Conservation (phyloP, 2,888 invertebrate genomes). For the Plagiodera versicolora region DNA sequence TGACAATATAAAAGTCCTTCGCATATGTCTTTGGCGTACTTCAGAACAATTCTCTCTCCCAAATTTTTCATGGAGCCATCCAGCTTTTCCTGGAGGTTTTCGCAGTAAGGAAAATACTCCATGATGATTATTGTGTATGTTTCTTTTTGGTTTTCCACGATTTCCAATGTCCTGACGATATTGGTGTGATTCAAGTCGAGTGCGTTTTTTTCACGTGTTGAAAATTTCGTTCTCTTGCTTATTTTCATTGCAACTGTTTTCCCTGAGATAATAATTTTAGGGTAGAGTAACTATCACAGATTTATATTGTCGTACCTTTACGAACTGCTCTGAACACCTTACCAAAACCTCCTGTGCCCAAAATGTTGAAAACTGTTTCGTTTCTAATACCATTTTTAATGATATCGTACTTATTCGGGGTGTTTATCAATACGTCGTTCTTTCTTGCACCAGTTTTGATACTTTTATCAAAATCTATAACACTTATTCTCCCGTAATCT, state of each 20-base stretch:
- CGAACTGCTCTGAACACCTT: conserved; percentile 47
- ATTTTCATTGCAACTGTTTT: conserved; percentile 48
- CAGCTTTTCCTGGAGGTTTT: conserved; percentile 43
- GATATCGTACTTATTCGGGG: conserved; percentile 44
- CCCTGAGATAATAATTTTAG: conserved; percentile 41
- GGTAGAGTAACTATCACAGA: no score
- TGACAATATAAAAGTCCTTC: conserved; percentile 47
- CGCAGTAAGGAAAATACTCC: conserved; percentile 44
- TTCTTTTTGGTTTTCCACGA: conserved; percentile 37
- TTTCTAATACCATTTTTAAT: conserved; percentile 40
- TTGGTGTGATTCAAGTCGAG: conserved; percentile 43
- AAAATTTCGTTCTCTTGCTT: conserved; percentile 31
- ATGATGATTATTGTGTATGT: conserved; percentile 46
- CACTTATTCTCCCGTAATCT: conserved; percentile 25
- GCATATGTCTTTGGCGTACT: conserved; percentile 42
- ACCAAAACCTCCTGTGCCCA: conserved; percentile 51
- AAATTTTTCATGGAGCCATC: conserved; percentile 32
- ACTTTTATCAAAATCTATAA: conserved; percentile 16
- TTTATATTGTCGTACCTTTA: conserved; percentile 43
- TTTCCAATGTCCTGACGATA: conserved; percentile 44
- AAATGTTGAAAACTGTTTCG: conserved; percentile 37
- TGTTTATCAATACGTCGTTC: conserved; percentile 32
- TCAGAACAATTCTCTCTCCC: conserved; percentile 21
- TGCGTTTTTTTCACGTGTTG: conserved; percentile 43
- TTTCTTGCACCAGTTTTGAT: not conserved